These are phyloP conservation scores for Calliopsis andreniformis DNA, from an alignment of 1,140 invertebrate species.

Conservation along the genomic window DNA sequence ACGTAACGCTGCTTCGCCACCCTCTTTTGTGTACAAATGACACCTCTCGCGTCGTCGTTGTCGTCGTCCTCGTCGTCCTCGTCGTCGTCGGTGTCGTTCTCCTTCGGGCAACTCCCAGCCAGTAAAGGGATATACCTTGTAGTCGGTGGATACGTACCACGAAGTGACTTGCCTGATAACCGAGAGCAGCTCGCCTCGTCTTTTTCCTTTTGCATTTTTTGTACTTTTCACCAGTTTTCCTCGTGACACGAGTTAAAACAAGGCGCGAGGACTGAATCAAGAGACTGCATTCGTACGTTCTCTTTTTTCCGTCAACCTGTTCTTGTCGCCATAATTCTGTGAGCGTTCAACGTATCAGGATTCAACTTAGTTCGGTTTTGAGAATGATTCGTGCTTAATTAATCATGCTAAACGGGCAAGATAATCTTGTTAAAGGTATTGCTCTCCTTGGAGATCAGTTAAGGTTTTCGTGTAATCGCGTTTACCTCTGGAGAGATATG, in stretches of 20 bases:
- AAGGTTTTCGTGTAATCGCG: too few species aligned
- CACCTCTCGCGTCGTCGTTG: slow-evolving; percentile 32
- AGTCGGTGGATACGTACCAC: slow-evolving; percentile 32
- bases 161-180: slow-evolving; percentile 54
- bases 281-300: slow-evolving; percentile 33
- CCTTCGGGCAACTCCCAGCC: slow-evolving; percentile 27
- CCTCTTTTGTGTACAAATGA: slow-evolving; percentile 52
- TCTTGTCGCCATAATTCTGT: background rate
- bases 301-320: slow-evolving; percentile 16
- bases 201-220: background rate
- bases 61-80: slow-evolving; percentile 17
- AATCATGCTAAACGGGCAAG: too few species aligned
- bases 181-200: slow-evolving; percentile 10
- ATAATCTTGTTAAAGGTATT: too few species aligned
- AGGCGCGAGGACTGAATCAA: slow-evolving; percentile 37
- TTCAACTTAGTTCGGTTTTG: background rate
- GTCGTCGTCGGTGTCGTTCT: slow-evolving; percentile 15
- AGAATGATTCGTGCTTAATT: too few species aligned
- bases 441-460: too few species aligned
- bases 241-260: slow-evolving; percentile 4
- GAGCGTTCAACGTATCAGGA: background rate
- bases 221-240: slow-evolving; percentile 39
- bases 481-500: too few species aligned
- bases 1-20: slow-evolving; percentile 28
- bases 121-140: slow-evolving; percentile 54